Evolutionary conservation across 2,797 vertebrate genomes (phyloP).

Genomic region (Melanotaenia maccullochi): DNA sequence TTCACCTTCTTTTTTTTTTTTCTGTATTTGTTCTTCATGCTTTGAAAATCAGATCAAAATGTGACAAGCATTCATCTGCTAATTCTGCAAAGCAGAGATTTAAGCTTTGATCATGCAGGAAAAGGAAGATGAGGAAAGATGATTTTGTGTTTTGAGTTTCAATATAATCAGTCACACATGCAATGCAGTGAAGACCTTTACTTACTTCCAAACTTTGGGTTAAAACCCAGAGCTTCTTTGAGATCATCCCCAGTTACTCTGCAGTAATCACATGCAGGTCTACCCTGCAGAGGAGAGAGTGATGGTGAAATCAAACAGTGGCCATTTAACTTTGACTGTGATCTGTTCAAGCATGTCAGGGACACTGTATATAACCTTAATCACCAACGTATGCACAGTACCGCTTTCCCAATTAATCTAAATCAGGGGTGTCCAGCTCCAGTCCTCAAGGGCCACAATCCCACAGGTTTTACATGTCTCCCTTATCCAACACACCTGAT

Average conservation of each 20-base stretch:
- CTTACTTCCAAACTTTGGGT: conserved; percentile 76
- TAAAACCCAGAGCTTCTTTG: conserved; percentile 60
- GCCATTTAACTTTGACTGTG: not conserved
- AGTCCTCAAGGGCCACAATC: too few species aligned
- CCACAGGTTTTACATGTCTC: too few species aligned
- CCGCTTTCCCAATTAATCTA: too few species aligned
- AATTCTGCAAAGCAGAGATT: not conserved
- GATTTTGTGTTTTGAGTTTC: not conserved
- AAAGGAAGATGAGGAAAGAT: not conserved
- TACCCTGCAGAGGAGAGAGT: conserved; percentile 61
- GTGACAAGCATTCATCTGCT: not conserved
- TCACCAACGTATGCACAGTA: too few species aligned
- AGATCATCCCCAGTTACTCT: conserved; percentile 74
- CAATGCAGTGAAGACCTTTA: not conserved
- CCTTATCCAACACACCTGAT: too few species aligned
- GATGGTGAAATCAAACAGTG: not conserved
- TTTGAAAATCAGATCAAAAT: too few species aligned
- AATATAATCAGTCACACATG: not conserved
- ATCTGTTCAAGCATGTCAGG: not conserved
- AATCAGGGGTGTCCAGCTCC: too few species aligned
- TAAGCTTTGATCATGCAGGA: not conserved
- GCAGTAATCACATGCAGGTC: conserved; percentile 80
- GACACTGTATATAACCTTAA: not conserved
- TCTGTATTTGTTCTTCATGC: too few species aligned
- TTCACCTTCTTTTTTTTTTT: too few species aligned